These are phyloP conservation scores for Petrocephalus microphthalmus DNA, from an alignment of 2,113 vertebrate species.

Conservation along the genomic window DNA sequence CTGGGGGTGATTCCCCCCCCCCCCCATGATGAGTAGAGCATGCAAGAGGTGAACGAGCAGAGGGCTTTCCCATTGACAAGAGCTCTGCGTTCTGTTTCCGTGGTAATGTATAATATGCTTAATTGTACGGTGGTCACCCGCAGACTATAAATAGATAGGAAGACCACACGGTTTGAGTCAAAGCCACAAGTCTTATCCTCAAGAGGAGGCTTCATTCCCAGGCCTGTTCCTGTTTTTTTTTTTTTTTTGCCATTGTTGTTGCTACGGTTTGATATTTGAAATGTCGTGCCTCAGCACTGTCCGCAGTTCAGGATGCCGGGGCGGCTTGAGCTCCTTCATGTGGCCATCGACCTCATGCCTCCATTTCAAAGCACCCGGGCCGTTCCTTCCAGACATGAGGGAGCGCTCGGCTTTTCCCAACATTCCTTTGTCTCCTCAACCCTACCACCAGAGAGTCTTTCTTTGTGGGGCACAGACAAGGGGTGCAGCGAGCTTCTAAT, in stretches of 20 bases:
- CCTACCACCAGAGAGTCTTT: background rate
- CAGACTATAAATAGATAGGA: slow-evolving; percentile 59
- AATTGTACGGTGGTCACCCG: slow-evolving; percentile 70
- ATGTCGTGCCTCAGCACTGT: background rate
- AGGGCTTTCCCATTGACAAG: slow-evolving; percentile 50
- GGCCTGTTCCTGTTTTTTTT: background rate
- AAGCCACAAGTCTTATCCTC: slow-evolving; percentile 32
- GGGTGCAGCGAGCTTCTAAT: background rate
- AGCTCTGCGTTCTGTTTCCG: slow-evolving; percentile 53
- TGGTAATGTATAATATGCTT: slow-evolving; percentile 54
- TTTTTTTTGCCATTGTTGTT: background rate
- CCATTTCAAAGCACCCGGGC: background rate
- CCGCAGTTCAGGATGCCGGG: background rate
- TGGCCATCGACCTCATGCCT: background rate
- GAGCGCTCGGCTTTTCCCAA: background rate
- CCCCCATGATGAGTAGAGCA: slow-evolving; percentile 35
- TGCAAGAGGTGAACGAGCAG: slow-evolving; percentile 50
- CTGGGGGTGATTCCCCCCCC: slow-evolving; percentile 37
- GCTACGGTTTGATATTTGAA: background rate
- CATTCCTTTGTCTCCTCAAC: background rate
- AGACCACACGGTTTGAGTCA: slow-evolving; percentile 60
- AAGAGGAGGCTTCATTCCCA: background rate
- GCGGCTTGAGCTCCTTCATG: background rate
- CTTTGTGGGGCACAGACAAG: background rate
- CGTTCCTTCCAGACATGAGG: background rate